Conservation (phyloP, 2,888 invertebrate species). For the Malacosoma neustria region DNA sequence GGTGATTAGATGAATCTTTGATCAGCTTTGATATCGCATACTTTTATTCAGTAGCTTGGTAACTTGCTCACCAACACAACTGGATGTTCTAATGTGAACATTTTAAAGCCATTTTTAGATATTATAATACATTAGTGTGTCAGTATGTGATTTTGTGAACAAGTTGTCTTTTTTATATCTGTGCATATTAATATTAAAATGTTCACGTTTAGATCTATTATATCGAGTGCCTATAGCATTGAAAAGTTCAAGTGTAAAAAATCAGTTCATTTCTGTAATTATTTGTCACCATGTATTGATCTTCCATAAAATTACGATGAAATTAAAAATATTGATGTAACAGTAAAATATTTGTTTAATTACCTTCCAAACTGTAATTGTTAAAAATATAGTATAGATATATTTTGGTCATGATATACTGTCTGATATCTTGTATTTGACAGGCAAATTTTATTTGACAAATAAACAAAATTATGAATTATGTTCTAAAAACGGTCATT, state of each 20-base stretch:
- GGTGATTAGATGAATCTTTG: conserved; percentile 50
- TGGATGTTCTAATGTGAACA: conserved; percentile 64
- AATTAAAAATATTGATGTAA: conserved; percentile 75
- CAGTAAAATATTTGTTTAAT: conserved; percentile 58
- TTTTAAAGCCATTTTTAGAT: conserved; percentile 60
- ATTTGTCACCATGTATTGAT: conserved; percentile 74
- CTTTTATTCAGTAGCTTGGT: conserved; percentile 63
- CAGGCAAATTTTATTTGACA: no score
- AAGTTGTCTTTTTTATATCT: conserved; percentile 60
- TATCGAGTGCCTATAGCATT: conserved; percentile 75
- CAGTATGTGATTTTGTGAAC: conserved; percentile 59
- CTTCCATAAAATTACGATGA: conserved; percentile 75
- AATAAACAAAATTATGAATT: no score
- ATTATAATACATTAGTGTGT: conserved; percentile 54
- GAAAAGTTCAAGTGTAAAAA: conserved; percentile 71
- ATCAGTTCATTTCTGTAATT: conserved; percentile 70
- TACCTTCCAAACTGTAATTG: conserved; percentile 10
- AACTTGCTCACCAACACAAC: conserved; percentile 47
- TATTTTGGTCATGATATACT: conserved; percentile 5
- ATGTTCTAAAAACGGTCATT: no score
- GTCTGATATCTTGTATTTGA: no score
- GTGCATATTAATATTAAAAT: conserved; percentile 65
- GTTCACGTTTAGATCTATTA: conserved; percentile 71
- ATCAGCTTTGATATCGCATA: conserved; percentile 51
- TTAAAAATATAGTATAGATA: no score